These are phyloP conservation scores for Tinea pellionella DNA, from an alignment of 2,888 invertebrate genomes.

Conservation along the genomic window DNA sequence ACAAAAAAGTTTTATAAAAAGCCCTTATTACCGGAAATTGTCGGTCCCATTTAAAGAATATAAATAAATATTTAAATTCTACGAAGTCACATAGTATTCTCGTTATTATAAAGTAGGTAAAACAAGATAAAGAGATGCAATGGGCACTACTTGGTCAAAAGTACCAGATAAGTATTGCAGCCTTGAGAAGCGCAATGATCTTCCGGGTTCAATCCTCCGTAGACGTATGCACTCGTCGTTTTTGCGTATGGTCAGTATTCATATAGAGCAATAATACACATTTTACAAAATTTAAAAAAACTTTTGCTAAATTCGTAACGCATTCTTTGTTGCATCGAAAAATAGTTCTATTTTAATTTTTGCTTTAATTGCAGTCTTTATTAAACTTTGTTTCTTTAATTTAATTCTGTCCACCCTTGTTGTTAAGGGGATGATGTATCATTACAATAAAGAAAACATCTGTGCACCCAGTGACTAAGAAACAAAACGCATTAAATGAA, in stretches of 20 bases:
- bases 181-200: constrained; percentile 45
- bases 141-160: constrained; percentile 22
- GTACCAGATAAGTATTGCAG: constrained; percentile 44
- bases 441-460: too few species aligned
- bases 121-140: constrained; percentile 9
- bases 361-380: too few species aligned
- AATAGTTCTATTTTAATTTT: too few species aligned
- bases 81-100: background rate
- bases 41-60: background rate
- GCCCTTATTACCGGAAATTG: background rate
- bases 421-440: too few species aligned
- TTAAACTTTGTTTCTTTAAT: too few species aligned
- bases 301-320: too few species aligned
- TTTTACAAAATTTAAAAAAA: background rate
- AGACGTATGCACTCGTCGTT: background rate
- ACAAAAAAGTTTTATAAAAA: background rate
- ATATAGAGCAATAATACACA: background rate
- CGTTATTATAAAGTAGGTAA: constrained; percentile 6
- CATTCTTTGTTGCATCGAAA: too few species aligned
- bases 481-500: constrained; percentile 9
- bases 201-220: constrained; percentile 52
- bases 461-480: background rate
- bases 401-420: too few species aligned
- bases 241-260: background rate
- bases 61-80: background rate